Evolutionary conservation across 2,113 vertebrate genomes (phyloP).

Genomic region (Manacus vitellinus): DNA sequence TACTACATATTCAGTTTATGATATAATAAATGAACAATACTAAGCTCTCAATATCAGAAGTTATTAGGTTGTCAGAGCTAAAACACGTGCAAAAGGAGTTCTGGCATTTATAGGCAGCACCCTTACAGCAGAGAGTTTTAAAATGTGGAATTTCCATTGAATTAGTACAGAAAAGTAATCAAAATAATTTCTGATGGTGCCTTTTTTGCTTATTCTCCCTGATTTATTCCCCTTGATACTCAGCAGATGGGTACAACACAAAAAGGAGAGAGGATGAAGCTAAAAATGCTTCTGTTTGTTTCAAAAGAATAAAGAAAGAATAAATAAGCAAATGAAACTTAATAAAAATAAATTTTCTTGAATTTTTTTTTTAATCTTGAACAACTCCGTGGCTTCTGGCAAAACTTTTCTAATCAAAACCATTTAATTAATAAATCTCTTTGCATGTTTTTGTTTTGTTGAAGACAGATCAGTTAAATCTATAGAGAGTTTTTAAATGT

Average conservation of each 20-base stretch:
- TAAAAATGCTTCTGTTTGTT: neutral
- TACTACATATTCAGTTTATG: neutral
- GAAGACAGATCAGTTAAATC: neutral
- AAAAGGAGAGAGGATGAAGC: neutral
- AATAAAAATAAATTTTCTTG: neutral
- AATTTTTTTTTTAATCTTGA: neutral
- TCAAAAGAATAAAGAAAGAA: neutral
- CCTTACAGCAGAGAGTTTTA: neutral
- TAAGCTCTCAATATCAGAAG: neutral
- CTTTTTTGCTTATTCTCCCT: neutral
- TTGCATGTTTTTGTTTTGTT: neutral
- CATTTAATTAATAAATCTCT: neutral
- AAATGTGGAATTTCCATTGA: neutral
- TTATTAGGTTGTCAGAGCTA: neutral
- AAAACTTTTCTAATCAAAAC: neutral
- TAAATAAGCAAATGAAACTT: neutral
- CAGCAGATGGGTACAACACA: neutral
- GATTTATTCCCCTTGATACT: neutral
- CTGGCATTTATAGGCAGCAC: neutral
- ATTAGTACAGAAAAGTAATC: neutral
- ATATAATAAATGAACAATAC: neutral
- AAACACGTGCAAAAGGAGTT: neutral
- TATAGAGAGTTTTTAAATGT: neutral
- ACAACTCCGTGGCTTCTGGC: neutral
- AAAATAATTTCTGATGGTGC: neutral